Evolutionary conservation across 2,113 vertebrate species (phyloP), one percentile per base, ranked within the genome.

Genomic region (Pteronura brasiliensis): DNA sequence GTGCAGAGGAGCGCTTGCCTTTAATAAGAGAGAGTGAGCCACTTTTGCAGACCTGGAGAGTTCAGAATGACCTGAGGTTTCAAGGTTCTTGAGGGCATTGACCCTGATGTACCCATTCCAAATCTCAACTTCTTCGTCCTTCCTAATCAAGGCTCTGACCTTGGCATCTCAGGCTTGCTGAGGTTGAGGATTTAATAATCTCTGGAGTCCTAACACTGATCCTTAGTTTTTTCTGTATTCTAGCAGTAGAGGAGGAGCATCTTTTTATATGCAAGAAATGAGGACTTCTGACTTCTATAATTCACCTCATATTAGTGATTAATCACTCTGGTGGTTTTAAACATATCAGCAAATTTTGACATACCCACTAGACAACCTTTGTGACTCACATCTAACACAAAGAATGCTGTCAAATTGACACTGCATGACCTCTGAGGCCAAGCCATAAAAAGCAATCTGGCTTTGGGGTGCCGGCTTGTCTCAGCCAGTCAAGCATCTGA

Each of bases 321-420:
- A 91, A 88, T 84, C 81, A 44, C 20, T 65, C 17, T n/a, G 18
- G 25, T 81, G 27, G 61, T 90, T 96, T 96, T 88, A 93, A 91
- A 95, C 17, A 36, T 34, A 87, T 83, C 82, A 91, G 82, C 63
- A 84, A 42, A 31, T 80, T 93, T 80, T 84, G 86, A 79, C 25
- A 44, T n/a, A 23, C 6, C 8, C 44, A 76, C 42, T 27, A n/a
- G 27, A 6, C 90, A 85, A 42, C 20, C 44, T 88, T 88, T n/a
- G 9, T 42, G 34, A 72, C 36, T 88, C 61, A 34, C 4, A 87
- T 57, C 44, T 69, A 74, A 39, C 29, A n/a, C 25, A 44, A 7
- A 87, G 13, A 88, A 67, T n/a, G 8, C 15, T 8, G 4, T 71
- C 3, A 18, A 63, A 80, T 18, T 77, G 25, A 36, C 1, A 11